phyloP scores from a whole-genome alignment of 2,888 invertebrate species.

The Blastobasis adustella region DNA sequence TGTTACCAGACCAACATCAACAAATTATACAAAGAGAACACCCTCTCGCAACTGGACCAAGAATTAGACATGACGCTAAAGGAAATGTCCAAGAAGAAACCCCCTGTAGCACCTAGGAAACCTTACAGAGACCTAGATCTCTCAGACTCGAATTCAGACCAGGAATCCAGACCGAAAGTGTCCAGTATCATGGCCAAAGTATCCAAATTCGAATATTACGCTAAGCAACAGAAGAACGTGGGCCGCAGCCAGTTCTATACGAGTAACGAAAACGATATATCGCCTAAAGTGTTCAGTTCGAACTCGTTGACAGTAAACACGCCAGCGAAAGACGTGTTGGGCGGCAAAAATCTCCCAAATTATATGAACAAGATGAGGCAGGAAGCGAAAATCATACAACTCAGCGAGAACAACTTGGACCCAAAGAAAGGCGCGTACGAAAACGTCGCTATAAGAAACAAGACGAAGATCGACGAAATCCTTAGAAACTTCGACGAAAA shows the following conservation, averaged over 20 bases:
- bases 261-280: conserved; percentile 57
- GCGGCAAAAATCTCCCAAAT: conserved; percentile 75
- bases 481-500: conserved; percentile 68
- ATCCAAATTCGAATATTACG: conserved; percentile 86
- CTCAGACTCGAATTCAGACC: conserved; percentile 67
- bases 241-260: conserved; percentile 63
- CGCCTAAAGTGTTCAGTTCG: conserved; percentile 88
- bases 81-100: conserved; percentile 75
- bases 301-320: conserved; percentile 86
- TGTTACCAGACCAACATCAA: conserved; percentile 47
- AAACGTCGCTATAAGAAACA: conserved; percentile 56
- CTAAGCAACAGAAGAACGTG: conserved; percentile 76
- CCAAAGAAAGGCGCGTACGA: conserved; percentile 54
- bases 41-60: conserved; percentile 52
- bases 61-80: conserved; percentile 63
- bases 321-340: conserved; percentile 87
- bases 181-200: conserved; percentile 82
- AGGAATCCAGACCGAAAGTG: conserved; percentile 54
- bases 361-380: conserved; percentile 76
- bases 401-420: conserved; percentile 58
- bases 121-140: conserved; percentile 67
- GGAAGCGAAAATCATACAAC: conserved; percentile 53
- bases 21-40: conserved; percentile 53
- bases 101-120: conserved; percentile 78
- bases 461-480: conserved; percentile 63